phyloP scores from a whole-genome alignment of 2,113 vertebrate species.

The Okapia johnstoni region DNA sequence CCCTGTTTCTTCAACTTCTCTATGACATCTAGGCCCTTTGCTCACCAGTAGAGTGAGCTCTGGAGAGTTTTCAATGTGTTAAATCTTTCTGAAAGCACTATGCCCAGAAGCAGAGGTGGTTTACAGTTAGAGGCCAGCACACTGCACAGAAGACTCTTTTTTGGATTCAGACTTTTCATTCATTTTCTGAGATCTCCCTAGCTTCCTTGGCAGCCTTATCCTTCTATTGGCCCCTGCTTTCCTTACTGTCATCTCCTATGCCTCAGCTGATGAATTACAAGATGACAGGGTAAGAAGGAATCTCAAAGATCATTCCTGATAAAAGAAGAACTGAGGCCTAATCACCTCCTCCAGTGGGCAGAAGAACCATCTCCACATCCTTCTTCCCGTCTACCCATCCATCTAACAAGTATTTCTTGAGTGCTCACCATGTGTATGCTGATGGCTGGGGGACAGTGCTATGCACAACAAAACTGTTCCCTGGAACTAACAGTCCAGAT shows the following conservation, averaged over 20 bases:
- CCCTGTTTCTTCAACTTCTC: background rate
- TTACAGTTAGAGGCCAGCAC: background rate
- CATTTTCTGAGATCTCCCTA: background rate
- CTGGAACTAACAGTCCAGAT: background rate
- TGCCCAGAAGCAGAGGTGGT: constrained; percentile 7
- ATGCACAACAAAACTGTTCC: background rate
- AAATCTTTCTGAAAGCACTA: background rate
- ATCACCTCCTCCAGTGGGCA: background rate
- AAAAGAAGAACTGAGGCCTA: background rate
- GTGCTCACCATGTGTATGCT: background rate
- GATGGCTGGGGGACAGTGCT: background rate
- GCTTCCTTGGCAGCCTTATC: background rate
- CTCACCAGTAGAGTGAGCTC: background rate
- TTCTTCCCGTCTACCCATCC: background rate
- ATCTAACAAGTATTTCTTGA: background rate
- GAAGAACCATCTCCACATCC: background rate
- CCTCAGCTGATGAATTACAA: background rate
- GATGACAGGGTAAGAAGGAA: background rate
- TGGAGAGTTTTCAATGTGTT: background rate
- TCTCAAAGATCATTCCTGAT: background rate
- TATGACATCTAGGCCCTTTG: background rate
- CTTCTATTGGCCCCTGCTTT: background rate
- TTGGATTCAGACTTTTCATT: background rate
- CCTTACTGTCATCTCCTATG: background rate
- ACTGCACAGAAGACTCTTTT: background rate